Evolutionary conservation across 2,797 vertebrate species (phyloP).

Genomic region (Melanogrammus aeglefinus): DNA sequence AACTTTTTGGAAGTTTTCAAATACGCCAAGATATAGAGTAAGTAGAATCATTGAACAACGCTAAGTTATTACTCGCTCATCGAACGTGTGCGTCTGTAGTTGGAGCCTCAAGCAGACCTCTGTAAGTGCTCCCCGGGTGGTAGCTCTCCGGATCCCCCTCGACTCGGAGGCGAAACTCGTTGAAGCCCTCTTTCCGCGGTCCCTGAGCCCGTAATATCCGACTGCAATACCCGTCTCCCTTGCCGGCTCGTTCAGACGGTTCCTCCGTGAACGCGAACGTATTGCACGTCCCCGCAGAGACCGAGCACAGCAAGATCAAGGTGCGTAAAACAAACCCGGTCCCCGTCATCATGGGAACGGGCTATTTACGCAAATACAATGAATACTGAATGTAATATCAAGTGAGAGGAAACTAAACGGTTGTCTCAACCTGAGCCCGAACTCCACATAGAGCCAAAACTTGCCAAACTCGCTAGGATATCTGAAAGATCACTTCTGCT

Average conservation of each 20-base stretch:
- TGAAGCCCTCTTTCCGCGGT: conserved; percentile 84
- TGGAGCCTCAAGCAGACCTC: conserved; percentile 70
- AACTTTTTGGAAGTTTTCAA: conserved; percentile 46
- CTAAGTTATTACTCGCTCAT: neutral
- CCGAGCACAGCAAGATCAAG: conserved; percentile 74
- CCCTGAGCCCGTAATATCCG: conserved; percentile 89
- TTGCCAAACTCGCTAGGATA: conserved; percentile 38
- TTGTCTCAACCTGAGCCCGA: neutral
- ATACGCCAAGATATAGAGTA: neutral
- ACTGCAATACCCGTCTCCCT: conserved; percentile 91
- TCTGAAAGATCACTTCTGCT: conserved; percentile 32
- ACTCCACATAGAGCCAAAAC: conserved; percentile 51
- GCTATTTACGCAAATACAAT: conserved; percentile 33
- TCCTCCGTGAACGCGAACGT: conserved; percentile 85
- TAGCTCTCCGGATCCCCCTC: conserved; percentile 95
- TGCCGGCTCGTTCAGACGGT: conserved; percentile 83
- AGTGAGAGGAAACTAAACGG: neutral
- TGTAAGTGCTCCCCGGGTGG: conserved; percentile 93
- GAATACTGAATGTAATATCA: conserved; percentile 5
- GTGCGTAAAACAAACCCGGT: conserved; percentile 63
- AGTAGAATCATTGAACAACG: neutral
- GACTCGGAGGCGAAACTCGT: conserved; percentile 91
- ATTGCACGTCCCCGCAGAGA: conserved; percentile 72
- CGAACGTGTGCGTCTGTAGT: neutral
- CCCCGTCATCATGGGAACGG: conserved; percentile 60